These are phyloP conservation scores for Diplodus puntazzo DNA, from an alignment of 2,797 vertebrate species.

Conservation along the genomic window DNA sequence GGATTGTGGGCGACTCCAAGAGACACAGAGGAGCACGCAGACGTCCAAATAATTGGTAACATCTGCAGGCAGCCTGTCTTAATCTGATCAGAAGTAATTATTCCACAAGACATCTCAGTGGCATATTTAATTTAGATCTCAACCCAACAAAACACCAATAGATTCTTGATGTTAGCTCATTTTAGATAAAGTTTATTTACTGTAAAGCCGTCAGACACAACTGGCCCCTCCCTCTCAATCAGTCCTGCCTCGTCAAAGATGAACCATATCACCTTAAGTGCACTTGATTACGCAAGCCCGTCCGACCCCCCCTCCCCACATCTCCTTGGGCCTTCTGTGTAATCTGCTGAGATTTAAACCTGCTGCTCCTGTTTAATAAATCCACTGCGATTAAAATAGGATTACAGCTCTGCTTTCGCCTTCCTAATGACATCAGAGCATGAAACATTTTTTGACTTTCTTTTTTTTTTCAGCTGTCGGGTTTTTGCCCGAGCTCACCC, in stretches of 20 bases:
- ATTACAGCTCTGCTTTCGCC: conserved; percentile 80
- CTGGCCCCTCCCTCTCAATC: background rate
- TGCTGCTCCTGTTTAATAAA: conserved; percentile 87
- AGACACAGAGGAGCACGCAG: conserved; percentile 11
- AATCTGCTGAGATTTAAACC: conserved; percentile 88
- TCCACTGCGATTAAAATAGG: conserved; percentile 85
- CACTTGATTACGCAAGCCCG: conserved; percentile 77
- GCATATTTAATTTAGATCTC: conserved; percentile 35
- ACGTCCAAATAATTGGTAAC: conserved; percentile 61
- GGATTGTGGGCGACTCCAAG: conserved; percentile 40
- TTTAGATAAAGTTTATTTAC: background rate
- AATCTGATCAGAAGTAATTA: conserved; percentile 62
- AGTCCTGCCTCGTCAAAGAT: conserved; percentile 54
- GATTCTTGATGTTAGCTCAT: background rate
- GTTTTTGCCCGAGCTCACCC: conserved; percentile 23
- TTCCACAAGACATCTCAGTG: conserved; percentile 21
- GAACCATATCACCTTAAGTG: conserved; percentile 78
- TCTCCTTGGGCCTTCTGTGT: conserved; percentile 80
- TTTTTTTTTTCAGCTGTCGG: conserved; percentile 27
- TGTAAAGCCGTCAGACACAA: background rate
- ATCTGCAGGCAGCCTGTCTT: conserved; percentile 56
- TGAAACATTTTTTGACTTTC: conserved; percentile 69
- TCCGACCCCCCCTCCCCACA: conserved; percentile 46
- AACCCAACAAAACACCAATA: conserved; percentile 26
- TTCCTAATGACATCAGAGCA: conserved; percentile 76